These are phyloP conservation scores for Machimus rusticus DNA, from an alignment of 2,888 invertebrate species.

Conservation along the genomic window DNA sequence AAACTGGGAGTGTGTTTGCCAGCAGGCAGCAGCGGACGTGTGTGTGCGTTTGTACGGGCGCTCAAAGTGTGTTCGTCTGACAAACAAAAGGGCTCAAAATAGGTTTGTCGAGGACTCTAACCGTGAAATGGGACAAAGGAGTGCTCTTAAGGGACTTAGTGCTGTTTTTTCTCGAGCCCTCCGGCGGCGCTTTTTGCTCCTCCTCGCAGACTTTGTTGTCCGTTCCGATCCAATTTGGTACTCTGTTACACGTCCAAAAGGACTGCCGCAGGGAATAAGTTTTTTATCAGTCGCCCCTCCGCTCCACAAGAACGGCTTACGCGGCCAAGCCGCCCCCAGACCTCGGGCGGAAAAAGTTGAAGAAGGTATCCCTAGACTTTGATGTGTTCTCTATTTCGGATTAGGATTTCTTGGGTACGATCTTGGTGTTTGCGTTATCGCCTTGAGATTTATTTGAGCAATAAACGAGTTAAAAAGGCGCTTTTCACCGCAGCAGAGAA, in stretches of 20 bases:
- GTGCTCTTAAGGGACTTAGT: not conserved
- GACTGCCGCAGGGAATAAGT: not conserved
- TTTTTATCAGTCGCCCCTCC: not conserved
- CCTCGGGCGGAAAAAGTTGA: not conserved
- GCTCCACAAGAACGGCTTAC: not conserved
- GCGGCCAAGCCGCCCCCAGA: not conserved
- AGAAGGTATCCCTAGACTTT: not conserved
- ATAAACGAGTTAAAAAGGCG: not conserved
- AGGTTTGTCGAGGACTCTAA: slow-evolving; percentile 23
- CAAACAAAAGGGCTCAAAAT: slow-evolving; percentile 20
- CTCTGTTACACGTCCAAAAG: not conserved
- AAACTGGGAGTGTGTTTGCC: not conserved
- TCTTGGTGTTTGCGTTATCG: not conserved
- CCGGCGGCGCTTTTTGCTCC: not conserved
- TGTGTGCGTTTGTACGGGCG: not conserved
- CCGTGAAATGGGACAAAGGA: slow-evolving; percentile 1
- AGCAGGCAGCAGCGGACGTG: not conserved
- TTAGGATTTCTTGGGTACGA: not conserved
- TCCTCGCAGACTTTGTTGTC: not conserved
- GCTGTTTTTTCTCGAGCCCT: not conserved
- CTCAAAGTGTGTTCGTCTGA: not conserved
- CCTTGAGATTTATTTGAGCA: not conserved
- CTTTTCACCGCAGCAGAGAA: not conserved
- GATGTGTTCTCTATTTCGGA: not conserved
- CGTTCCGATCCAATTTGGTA: not conserved